These are phyloP conservation scores for Sebastes minor DNA, from an alignment of 2,797 vertebrate species.

Conservation along the genomic window DNA sequence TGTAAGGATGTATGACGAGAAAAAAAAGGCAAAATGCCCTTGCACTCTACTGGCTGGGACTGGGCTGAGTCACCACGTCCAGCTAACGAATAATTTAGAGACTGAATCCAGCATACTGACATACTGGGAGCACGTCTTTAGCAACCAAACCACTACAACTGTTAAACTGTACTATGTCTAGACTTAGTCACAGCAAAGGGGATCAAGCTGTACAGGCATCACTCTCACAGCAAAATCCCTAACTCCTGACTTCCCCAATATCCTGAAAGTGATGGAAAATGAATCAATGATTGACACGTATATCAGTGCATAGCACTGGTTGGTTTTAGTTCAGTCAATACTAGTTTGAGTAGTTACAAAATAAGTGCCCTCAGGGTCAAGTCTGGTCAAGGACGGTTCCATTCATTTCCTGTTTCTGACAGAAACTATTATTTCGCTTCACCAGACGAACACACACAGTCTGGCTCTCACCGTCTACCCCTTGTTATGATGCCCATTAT, in stretches of 20 bases:
- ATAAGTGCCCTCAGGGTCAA: not conserved
- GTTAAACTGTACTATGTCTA: not conserved
- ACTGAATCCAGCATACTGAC: conserved; percentile 8
- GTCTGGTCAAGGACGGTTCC: not conserved
- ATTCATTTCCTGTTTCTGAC: not conserved
- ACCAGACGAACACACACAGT: not conserved
- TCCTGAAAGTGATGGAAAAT: not conserved
- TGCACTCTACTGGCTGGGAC: not conserved
- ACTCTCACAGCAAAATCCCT: not conserved
- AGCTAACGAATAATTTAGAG: conserved; percentile 12
- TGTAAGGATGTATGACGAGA: too few relatives aligned
- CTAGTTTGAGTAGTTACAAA: not conserved
- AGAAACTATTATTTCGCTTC: not conserved
- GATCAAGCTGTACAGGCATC: not conserved
- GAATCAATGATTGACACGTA: not conserved
- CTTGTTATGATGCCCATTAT: not conserved
- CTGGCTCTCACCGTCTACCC: not conserved
- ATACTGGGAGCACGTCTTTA: not conserved
- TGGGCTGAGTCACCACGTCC: conserved; percentile 2
- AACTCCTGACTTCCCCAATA: not conserved
- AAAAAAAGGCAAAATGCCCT: not conserved
- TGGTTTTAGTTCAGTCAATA: not conserved
- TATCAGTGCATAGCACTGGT: not conserved
- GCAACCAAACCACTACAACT: not conserved
- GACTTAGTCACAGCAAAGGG: not conserved